A percentile compares a stretch with the other conserved stretches of the same genome.
These are phyloP conservation scores for Hydractinia echinata DNA, from an alignment of 30 jellyfish, hydroid and myxozoan genomes.

Conservation along the genomic window DNA sequence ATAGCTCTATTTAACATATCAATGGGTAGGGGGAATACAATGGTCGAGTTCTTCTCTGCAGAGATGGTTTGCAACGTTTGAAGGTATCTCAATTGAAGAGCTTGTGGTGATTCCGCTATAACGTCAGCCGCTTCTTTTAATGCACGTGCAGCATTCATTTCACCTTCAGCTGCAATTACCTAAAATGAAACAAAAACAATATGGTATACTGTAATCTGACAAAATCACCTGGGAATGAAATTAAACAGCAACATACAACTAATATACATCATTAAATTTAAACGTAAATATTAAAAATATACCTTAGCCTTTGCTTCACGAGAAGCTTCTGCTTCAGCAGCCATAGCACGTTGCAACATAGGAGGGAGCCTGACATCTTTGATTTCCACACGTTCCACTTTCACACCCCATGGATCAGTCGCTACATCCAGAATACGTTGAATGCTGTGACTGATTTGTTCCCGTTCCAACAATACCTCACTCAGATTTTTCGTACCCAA, in stretches of 20 bases:
- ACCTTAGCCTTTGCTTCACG: constrained; percentile 46
- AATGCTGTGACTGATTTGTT: constrained; percentile 69
- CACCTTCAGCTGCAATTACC: constrained; percentile 97
- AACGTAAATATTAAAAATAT: not conserved
- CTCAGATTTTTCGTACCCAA: constrained; percentile 82
- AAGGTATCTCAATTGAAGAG: constrained; percentile 88
- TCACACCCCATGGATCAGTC: constrained; percentile 97
- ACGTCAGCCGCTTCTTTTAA: constrained; percentile 91
- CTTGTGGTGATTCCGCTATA: constrained; percentile 76
- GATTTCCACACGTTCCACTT: constrained; percentile 95
- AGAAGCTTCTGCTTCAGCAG: constrained; percentile 45
- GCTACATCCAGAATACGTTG: constrained; percentile 85
- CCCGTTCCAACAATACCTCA: constrained; percentile 75
- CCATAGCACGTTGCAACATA: constrained; percentile 38
- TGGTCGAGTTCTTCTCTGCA: constrained; percentile 93
- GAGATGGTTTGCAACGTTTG: constrained; percentile 83
- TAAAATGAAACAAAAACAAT: constrained; percentile 13
- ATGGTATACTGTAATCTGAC: not conserved
- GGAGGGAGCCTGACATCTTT: constrained; percentile 53
- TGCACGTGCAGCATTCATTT: constrained; percentile 95
- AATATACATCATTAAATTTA: too few species aligned
- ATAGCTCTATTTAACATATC: constrained; percentile 56
- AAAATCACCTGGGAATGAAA: too few species aligned
- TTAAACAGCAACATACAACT: too few species aligned
- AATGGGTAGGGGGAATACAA: constrained; percentile 87